These are phyloP conservation scores for Megaceryle maxima DNA, from an alignment of 2,113 vertebrate genomes.

Conservation along the genomic window DNA sequence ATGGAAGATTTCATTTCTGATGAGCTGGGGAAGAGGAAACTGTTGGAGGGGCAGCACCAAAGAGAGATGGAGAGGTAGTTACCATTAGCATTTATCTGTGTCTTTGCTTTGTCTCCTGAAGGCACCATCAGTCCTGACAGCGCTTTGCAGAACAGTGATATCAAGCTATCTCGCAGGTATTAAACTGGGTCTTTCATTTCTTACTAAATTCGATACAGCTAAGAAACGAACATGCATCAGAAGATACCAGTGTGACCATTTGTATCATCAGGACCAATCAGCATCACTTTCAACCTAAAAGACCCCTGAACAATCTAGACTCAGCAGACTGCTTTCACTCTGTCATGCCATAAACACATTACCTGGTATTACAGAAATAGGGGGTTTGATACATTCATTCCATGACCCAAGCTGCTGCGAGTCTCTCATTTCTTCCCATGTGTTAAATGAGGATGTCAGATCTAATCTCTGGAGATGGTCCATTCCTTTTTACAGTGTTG, in stretches of 20 bases:
- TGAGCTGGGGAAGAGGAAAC: neutral
- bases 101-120: neutral
- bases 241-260: neutral
- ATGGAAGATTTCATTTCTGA: neutral
- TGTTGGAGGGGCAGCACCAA: neutral
- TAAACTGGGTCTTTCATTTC: neutral
- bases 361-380: neutral
- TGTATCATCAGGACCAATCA: neutral
- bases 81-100: neutral
- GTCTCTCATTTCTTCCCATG: neutral
- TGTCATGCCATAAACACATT: neutral
- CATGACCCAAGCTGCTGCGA: neutral
- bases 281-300: neutral
- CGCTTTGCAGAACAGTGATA: neutral
- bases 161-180: neutral
- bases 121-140: neutral
- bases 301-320: neutral
- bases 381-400: neutral
- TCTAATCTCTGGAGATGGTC: neutral
- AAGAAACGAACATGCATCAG: neutral
- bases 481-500: neutral
- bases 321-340: neutral
- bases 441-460: neutral
- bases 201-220: neutral
- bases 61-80: neutral